These are phyloP conservation scores for Bubo blakistoni DNA, from an alignment of 2,113 vertebrate species.

Conservation along the genomic window DNA sequence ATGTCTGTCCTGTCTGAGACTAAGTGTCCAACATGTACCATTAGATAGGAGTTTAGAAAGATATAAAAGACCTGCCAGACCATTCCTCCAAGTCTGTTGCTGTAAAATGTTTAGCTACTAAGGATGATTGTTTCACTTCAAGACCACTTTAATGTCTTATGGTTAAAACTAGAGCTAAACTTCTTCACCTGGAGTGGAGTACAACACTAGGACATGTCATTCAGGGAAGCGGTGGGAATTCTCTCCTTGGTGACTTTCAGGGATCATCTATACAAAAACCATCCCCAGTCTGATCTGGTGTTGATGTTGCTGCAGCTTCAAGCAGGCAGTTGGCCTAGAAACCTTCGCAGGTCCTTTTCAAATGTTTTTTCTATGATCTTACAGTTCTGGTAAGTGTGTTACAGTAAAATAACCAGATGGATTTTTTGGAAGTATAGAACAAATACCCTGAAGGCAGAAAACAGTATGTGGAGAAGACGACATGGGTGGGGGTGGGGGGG, in stretches of 20 bases:
- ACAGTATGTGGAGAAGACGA: slow-evolving; percentile 11
- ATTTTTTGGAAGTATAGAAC: slow-evolving; percentile 52
- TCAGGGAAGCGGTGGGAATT: background rate
- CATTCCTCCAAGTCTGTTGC: background rate
- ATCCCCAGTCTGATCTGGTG: background rate
- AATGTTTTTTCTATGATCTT: slow-evolving; percentile 30
- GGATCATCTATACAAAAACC: background rate
- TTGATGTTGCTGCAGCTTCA: background rate
- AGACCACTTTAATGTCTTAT: background rate
- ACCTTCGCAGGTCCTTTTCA: background rate
- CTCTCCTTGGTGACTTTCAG: background rate
- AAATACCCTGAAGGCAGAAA: slow-evolving; percentile 64
- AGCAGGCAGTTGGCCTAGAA: slow-evolving; percentile 31
- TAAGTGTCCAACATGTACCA: background rate
- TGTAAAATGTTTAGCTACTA: background rate
- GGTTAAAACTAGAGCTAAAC: background rate
- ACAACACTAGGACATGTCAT: background rate
- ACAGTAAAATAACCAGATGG: slow-evolving; percentile 62
- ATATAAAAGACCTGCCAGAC: background rate
- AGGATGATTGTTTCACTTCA: background rate
- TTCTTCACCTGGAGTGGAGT: background rate
- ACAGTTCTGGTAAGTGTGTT: slow-evolving; percentile 48
- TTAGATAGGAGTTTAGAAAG: background rate
- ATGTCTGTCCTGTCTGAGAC: background rate
- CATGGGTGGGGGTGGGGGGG: background rate